phyloP scores from a whole-genome alignment of 2,888 invertebrate genomes.

The Cheilosia vulpina region DNA sequence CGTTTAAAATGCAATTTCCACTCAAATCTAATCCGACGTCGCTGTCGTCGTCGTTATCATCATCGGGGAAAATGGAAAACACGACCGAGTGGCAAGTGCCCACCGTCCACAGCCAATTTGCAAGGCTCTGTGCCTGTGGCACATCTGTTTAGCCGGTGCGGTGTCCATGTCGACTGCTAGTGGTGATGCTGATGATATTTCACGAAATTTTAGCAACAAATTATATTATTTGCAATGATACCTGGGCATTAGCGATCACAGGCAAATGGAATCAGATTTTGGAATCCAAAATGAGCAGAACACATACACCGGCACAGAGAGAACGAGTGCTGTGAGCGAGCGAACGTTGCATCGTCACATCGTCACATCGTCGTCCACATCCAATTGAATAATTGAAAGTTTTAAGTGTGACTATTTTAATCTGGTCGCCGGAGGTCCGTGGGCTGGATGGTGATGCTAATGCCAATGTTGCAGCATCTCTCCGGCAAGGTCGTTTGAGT shows the following conservation, averaged over 20 bases:
- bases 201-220: conserved; percentile 75
- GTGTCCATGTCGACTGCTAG: conserved; percentile 12
- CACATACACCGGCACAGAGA: neutral
- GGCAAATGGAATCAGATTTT: conserved; percentile 73
- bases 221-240: conserved; percentile 72
- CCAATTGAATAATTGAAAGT: conserved; percentile 75
- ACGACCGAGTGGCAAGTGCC: conserved; percentile 55
- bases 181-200: conserved; percentile 56
- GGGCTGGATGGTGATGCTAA: conserved; percentile 45
- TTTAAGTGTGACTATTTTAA: conserved; percentile 75
- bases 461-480: conserved; percentile 36
- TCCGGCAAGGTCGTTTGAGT: conserved; percentile 67
- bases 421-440: conserved; percentile 51
- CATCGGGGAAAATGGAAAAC: conserved; percentile 45
- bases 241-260: conserved; percentile 68
- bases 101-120: conserved; percentile 59
- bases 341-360: neutral
- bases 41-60: neutral
- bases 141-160: conserved; percentile 50
- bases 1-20: conserved; percentile 73
- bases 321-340: neutral
- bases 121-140: conserved; percentile 50
- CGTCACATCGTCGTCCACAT: conserved; percentile 33
- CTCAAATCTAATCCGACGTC: conserved; percentile 67
- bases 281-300: conserved; percentile 64